phyloP scores from a whole-genome alignment of 2,888 invertebrate species.

The Aspidiotus destructor region DNA sequence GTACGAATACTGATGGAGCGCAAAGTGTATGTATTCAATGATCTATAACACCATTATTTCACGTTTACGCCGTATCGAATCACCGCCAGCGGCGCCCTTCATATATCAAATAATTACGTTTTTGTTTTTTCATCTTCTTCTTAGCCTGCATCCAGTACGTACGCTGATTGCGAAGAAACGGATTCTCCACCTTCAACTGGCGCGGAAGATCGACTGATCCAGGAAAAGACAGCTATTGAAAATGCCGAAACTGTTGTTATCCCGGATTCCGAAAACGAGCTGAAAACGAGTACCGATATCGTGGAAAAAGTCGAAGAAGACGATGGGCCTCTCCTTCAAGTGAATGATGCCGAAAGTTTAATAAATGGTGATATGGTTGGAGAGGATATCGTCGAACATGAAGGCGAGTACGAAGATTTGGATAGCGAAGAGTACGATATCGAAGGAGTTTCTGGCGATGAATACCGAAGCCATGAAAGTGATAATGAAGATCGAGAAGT shows the following conservation, averaged over 20 bases:
- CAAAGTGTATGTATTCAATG: conserved; percentile 13
- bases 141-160: conserved; percentile 27
- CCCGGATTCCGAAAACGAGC: background rate
- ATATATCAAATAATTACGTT: background rate
- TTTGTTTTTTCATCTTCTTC: background rate
- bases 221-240: background rate
- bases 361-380: conserved; percentile 19
- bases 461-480: conserved; percentile 40
- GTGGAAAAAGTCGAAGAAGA: background rate
- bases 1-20: conserved; percentile 21
- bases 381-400: conserved; percentile 17
- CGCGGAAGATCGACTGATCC: background rate
- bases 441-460: conserved; percentile 6
- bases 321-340: background rate
- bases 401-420: background rate
- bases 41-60: too few species aligned
- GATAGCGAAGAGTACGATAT: conserved; percentile 4
- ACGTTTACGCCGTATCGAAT: too few species aligned
- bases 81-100: too few species aligned
- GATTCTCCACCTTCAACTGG: background rate
- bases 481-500: conserved; percentile 52
- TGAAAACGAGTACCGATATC: background rate
- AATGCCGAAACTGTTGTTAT: background rate
- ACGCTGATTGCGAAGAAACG: conserved; percentile 23
- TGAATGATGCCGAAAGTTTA: background rate